Percentiles rank a stretch among this genome's conserved stretches.
Conservation (phyloP, 2,113 vertebrate species). For the Megaleporinus macrocephalus region DNA sequence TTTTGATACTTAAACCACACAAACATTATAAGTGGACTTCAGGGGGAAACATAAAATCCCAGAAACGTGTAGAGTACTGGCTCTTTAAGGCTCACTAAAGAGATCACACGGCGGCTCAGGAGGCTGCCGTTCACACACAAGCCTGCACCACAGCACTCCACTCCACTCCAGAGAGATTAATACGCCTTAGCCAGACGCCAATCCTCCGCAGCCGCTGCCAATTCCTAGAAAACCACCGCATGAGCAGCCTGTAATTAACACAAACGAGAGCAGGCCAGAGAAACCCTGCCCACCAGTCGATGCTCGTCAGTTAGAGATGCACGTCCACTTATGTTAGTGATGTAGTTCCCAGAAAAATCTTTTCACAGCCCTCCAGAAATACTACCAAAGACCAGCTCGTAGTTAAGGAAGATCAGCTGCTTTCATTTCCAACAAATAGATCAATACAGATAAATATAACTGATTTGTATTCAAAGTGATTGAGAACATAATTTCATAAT, state of each 20-base stretch:
- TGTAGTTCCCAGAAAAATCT: slow-evolving; percentile 57
- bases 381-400: no score
- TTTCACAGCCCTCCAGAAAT: slow-evolving; percentile 36
- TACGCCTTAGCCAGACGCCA: slow-evolving; percentile 44
- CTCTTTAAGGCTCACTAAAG: slow-evolving; percentile 39
- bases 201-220: slow-evolving; percentile 58
- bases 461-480: no score
- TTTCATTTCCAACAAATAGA: no score
- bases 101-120: slow-evolving; percentile 32
- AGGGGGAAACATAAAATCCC: neutral
- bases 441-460: no score
- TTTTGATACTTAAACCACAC: no score
- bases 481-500: no score
- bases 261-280: slow-evolving; percentile 60
- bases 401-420: no score
- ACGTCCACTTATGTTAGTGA: slow-evolving; percentile 64
- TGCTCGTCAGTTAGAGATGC: slow-evolving; percentile 62
- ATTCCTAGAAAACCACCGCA: slow-evolving; percentile 56
- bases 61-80: slow-evolving; percentile 17
- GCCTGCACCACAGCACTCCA: neutral
- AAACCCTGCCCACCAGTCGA: slow-evolving; percentile 58
- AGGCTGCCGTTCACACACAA: neutral
- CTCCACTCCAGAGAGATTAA: slow-evolving; percentile 59
- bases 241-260: slow-evolving; percentile 67
- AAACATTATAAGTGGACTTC: no score